phyloP scores from a whole-genome alignment of 2,797 vertebrate species.

The Melanotaenia trifasciata region DNA sequence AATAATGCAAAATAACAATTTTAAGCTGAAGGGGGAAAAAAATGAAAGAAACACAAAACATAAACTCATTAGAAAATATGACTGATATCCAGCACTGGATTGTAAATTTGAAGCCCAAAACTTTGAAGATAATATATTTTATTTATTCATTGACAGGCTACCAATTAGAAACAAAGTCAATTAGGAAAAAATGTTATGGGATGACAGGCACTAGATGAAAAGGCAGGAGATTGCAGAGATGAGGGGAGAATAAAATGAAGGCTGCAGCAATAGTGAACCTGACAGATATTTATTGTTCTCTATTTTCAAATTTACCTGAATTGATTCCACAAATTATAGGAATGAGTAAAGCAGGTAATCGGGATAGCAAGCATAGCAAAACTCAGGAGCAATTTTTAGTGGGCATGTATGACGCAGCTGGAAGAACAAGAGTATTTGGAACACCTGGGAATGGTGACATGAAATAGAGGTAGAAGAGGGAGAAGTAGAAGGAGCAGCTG shows the following conservation, averaged over 20 bases:
- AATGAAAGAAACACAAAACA: no score
- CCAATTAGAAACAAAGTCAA: constrained; percentile 33
- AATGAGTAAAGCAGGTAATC: constrained; percentile 3
- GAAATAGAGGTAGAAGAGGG: constrained; percentile 24
- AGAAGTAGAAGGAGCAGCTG: constrained; percentile 50
- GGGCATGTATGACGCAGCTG: constrained; percentile 5
- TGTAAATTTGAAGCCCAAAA: not conserved
- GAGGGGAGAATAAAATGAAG: constrained; percentile 21
- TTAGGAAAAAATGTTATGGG: not conserved
- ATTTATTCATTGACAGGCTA: not conserved
- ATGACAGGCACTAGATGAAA: constrained; percentile 18
- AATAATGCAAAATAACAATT: no score
- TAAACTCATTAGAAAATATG: no score
- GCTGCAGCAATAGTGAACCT: not conserved
- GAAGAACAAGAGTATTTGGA: not conserved
- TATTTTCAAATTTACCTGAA: no score
- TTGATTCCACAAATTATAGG: no score
- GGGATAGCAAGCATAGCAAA: not conserved
- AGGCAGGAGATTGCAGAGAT: constrained; percentile 30
- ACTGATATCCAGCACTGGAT: not conserved
- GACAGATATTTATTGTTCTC: not conserved
- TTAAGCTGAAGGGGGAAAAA: no score
- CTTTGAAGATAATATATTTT: constrained; percentile 3
- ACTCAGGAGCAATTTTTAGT: constrained; percentile 2
- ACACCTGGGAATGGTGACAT: constrained; percentile 1